These are phyloP conservation scores for Gymnodraco acuticeps DNA, from an alignment of 2,797 vertebrate species.

Conservation along the genomic window DNA sequence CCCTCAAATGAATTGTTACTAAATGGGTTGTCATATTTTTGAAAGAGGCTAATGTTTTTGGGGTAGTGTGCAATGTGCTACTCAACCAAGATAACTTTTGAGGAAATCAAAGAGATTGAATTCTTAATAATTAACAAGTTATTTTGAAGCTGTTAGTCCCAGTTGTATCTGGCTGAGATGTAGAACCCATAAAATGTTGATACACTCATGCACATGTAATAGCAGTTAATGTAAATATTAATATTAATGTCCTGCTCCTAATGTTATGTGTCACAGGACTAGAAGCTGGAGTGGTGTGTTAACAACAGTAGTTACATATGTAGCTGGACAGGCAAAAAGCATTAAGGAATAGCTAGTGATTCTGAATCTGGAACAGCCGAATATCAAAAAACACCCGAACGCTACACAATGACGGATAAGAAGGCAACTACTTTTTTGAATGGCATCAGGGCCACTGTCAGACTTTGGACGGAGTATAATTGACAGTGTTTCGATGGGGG, in stretches of 20 bases:
- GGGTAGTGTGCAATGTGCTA: background rate
- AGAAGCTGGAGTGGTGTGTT: constrained; percentile 14
- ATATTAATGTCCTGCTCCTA: constrained; percentile 57
- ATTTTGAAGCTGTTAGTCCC: constrained; percentile 47
- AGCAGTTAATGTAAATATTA: constrained; percentile 60
- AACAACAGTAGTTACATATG: constrained; percentile 33
- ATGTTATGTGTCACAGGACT: constrained; percentile 25
- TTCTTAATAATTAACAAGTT: constrained; percentile 48
- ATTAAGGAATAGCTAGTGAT: constrained; percentile 6
- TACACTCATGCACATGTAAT: constrained; percentile 55
- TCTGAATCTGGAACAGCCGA: background rate
- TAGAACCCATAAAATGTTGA: constrained; percentile 56
- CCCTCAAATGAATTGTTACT: background rate
- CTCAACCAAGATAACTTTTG: background rate
- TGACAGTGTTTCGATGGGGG: constrained; percentile 83
- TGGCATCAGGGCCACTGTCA: constrained; percentile 55
- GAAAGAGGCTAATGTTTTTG: background rate
- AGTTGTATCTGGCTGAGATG: constrained; percentile 22
- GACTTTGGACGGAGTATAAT: constrained; percentile 69
- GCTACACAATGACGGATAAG: constrained; percentile 2
- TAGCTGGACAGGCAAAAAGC: constrained; percentile 13
- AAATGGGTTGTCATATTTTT: background rate
- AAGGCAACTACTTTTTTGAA: constrained; percentile 57
- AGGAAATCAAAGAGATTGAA: constrained; percentile 20
- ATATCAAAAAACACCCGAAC: background rate